Conservation (phyloP, 1,140 invertebrate species). For the Leptopilina clavipes region DNA sequence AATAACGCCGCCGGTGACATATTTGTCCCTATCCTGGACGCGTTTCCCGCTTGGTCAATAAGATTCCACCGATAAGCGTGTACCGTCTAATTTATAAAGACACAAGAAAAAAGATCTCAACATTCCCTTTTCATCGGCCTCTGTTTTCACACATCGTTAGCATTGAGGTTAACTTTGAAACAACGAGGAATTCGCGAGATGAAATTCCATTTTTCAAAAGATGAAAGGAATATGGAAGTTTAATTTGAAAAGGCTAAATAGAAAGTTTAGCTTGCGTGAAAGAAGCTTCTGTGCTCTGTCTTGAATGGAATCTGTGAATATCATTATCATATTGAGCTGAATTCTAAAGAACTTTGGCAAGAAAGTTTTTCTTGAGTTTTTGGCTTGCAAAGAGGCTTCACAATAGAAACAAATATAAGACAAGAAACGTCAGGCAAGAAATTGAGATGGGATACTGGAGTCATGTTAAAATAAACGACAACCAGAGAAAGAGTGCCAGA, state of each 20-base stretch:
- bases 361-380: slow-evolving; percentile 11
- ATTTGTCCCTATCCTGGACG: background rate
- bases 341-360: slow-evolving; percentile 7
- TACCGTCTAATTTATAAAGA: background rate
- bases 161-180: background rate
- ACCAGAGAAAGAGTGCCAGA: background rate
- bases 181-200: background rate
- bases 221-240: background rate
- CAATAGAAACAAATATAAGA: slow-evolving; percentile 15
- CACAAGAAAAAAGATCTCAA: background rate
- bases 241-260: background rate
- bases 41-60: background rate
- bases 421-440: slow-evolving; percentile 2
- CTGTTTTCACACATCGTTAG: slow-evolving; percentile 14
- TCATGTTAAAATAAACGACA: slow-evolving; percentile 5
- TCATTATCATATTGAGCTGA: background rate
- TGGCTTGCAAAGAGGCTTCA: background rate
- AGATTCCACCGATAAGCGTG: background rate
- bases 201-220: background rate
- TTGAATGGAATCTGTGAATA: slow-evolving; percentile 10
- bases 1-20: slow-evolving; percentile 8
- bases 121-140: background rate
- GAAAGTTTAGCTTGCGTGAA: background rate
- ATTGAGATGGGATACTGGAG: background rate
- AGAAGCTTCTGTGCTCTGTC: background rate